Percentiles rank a stretch among this genome's conserved stretches.
phyloP scores from a whole-genome alignment of 2,797 vertebrate species.

The Acrossocheilus fasciatus region DNA sequence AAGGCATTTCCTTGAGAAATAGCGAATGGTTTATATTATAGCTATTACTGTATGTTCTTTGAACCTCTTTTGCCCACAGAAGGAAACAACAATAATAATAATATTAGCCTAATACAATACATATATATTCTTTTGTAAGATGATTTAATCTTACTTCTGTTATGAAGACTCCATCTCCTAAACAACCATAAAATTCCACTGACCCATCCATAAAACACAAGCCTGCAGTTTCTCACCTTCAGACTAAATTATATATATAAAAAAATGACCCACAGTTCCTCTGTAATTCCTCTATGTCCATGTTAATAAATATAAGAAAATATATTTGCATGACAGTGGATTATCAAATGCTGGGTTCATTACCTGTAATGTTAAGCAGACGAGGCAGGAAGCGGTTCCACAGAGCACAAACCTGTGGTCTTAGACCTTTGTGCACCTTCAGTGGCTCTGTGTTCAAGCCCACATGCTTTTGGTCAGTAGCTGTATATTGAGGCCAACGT shows the following conservation, averaged over 20 bases:
- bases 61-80: background rate
- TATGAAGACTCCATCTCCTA: background rate
- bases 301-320: background rate
- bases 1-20: conserved; percentile 55
- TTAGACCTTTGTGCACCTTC: conserved; percentile 83
- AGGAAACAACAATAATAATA: conserved; percentile 1
- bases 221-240: conserved; percentile 24
- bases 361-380: conserved; percentile 91
- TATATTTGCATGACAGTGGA: background rate
- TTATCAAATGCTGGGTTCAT: conserved; percentile 16
- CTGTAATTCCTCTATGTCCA: background rate
- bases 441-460: conserved; percentile 82
- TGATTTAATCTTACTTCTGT: background rate
- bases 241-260: background rate
- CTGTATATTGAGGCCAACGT: conserved; percentile 86
- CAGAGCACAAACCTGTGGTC: conserved; percentile 89
- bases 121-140: background rate
- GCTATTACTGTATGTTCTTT: conserved; percentile 15
- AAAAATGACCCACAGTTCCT: background rate
- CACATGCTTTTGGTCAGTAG: conserved; percentile 82
- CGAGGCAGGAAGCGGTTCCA: conserved; percentile 94
- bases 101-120: too few relatives aligned
- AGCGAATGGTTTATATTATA: conserved; percentile 21
- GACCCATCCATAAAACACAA: conserved; percentile 8
- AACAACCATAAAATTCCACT: conserved; percentile 40